These are phyloP conservation scores for Lochmaea capreae DNA, from an alignment of 2,888 invertebrate species.

Conservation along the genomic window DNA sequence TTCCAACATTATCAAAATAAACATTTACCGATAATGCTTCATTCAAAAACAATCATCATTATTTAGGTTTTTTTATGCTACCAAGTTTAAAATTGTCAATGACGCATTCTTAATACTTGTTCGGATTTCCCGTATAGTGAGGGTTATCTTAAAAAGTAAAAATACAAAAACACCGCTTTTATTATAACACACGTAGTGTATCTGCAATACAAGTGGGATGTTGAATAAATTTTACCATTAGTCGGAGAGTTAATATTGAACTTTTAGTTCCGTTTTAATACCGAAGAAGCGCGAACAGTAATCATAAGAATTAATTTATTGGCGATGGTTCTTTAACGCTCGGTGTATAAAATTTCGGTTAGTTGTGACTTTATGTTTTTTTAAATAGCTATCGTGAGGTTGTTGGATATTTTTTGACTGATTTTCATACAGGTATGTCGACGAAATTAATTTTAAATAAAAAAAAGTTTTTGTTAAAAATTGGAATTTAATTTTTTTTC, in stretches of 20 bases:
- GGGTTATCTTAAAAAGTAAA: not conserved
- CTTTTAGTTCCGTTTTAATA: slow-evolving; percentile 17
- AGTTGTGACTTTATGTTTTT: not conserved
- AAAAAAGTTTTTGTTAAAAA: no score
- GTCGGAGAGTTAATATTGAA: slow-evolving; percentile 9
- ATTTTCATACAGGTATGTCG: not conserved
- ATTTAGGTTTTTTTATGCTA: not conserved
- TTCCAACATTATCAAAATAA: not conserved
- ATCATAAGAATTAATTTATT: not conserved
- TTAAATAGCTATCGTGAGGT: not conserved
- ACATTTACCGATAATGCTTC: not conserved
- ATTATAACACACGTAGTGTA: not conserved
- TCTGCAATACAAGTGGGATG: slow-evolving; percentile 5
- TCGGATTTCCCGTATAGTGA: not conserved
- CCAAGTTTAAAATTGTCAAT: not conserved
- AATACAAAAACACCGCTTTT: not conserved
- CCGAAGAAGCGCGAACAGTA: slow-evolving; percentile 5
- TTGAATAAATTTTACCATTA: slow-evolving; percentile 10
- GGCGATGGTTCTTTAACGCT: not conserved
- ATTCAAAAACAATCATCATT: not conserved
- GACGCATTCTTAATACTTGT: not conserved
- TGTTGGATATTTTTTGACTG: not conserved
- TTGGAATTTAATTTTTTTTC: no score
- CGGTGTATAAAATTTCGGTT: not conserved
- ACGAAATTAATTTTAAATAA: not conserved